A percentile compares a stretch with the other conserved stretches of the same genome.
Conservation (phyloP, 2,797 vertebrate genomes). For the Onychomys torridus region DNA sequence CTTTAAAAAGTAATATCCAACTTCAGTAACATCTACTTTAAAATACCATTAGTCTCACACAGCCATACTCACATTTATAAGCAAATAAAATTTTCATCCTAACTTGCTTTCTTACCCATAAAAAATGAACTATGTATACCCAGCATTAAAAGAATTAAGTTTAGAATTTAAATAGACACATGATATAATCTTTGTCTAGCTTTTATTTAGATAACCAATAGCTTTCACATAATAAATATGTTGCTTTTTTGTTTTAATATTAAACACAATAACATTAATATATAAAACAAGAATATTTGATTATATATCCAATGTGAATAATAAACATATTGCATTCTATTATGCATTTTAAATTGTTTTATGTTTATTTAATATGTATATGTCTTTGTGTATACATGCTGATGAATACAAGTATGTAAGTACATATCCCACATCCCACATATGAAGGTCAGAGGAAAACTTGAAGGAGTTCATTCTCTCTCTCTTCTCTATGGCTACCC, state of each 20-base stretch:
- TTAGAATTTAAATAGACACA: background rate
- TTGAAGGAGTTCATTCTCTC: background rate
- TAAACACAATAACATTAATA: background rate
- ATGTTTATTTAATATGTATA: background rate
- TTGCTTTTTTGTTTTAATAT: background rate
- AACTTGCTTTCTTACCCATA: slow-evolving; percentile 1
- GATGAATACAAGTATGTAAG: background rate
- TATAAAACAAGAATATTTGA: background rate
- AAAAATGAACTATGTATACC: background rate
- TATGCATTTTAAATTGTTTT: background rate
- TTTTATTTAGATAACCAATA: background rate
- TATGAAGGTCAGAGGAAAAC: background rate
- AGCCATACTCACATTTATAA: slow-evolving; percentile 46
- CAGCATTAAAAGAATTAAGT: background rate
- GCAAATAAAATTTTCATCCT: slow-evolving; percentile 14
- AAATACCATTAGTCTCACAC: slow-evolving; percentile 52
- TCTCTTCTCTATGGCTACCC: accelerated
- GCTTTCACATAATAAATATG: background rate
- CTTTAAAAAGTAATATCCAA: slow-evolving; percentile 21
- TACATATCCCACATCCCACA: background rate
- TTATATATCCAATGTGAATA: background rate
- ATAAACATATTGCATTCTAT: slow-evolving; percentile 32
- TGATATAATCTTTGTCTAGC: background rate
- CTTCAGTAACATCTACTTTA: slow-evolving; percentile 46
- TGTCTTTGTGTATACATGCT: background rate